These are phyloP conservation scores for Mesembrinibis cayennensis DNA, from an alignment of 2,113 vertebrate genomes.

Conservation along the genomic window DNA sequence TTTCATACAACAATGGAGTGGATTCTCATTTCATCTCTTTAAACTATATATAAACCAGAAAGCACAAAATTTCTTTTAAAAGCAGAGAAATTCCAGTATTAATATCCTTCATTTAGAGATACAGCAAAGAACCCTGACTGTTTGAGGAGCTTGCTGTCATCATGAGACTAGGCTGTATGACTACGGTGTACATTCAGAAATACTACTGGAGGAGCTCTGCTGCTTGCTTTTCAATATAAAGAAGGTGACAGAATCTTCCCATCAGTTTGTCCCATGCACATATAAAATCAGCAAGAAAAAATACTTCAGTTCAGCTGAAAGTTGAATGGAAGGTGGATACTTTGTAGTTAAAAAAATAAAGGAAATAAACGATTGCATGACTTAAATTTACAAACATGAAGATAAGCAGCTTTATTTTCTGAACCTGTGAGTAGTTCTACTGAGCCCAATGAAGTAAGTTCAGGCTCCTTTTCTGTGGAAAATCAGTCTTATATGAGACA, in stretches of 20 bases:
- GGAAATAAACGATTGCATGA: neutral
- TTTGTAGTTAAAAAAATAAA: neutral
- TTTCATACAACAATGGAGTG: neutral
- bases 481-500: neutral
- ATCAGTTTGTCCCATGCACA: neutral
- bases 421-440: neutral
- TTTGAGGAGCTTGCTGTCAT: neutral
- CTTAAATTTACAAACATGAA: neutral
- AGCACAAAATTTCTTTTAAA: neutral
- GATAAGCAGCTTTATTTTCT: neutral
- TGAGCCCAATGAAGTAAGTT: neutral
- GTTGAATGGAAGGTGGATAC: neutral
- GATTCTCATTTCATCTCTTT: neutral
- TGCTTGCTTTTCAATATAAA: neutral
- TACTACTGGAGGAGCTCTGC: neutral
- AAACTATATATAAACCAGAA: neutral
- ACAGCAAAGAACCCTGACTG: neutral
- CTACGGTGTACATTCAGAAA: neutral
- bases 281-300: neutral
- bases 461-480: neutral
- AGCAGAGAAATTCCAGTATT: neutral
- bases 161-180: neutral
- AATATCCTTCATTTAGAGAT: neutral
- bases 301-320: neutral
- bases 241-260: neutral